Base-by-base conservation (phyloP, 2,113 vertebrate species). In the Malurus elegans region DNA sequence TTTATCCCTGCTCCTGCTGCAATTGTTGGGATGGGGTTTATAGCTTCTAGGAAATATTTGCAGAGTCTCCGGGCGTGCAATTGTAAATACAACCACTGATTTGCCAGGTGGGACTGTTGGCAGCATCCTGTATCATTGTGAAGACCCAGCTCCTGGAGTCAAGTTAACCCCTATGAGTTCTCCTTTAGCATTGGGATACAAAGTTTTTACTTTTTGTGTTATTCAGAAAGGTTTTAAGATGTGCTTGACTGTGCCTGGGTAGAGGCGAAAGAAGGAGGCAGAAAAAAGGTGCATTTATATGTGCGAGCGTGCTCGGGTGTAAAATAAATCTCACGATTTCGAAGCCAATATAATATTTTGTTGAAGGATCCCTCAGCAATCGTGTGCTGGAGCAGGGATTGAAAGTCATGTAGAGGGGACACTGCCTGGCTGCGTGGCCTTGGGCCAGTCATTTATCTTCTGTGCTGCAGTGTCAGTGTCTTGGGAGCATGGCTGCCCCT, bases 381-480 rank as follows among this genome's bases (percentile, higher is more conserved):
- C 48, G 76, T 31, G 25, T 62, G 51, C 64, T 4, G 9, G 84
- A 94, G 56, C 26, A 1, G 73, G 42, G 67, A 73, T 54, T 92
- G 78, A 72, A 92, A 93, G 92, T 86, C 90, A 92, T 16, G 25
- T 58, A 81, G 60, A 86, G 73, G 70, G 38, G 86, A 60, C 69
- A 40, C 14, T 58, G 72, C 44, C 16, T 29, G 1, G 7, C 51
- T 64, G 70, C 4, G 10, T 93, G 58, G 92, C 93, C 89, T 85
- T 74, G 69, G 92, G 87, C 72, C 58, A 60, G 45, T 72, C 91
- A 24, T 86, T 88, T 70, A 10, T 58, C 76, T 79, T 53, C 20
- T 34, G n/a, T 72, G 67, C 90, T 95, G 93, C 80, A 70, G 86
- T 81, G 92, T 81, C 53, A 14, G 79, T 61, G 14, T 72, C 76